Percentiles rank a stretch among this genome's conserved stretches.
These are phyloP conservation scores for Numenius arquata DNA, from an alignment of 2,113 vertebrate species.

Conservation along the genomic window DNA sequence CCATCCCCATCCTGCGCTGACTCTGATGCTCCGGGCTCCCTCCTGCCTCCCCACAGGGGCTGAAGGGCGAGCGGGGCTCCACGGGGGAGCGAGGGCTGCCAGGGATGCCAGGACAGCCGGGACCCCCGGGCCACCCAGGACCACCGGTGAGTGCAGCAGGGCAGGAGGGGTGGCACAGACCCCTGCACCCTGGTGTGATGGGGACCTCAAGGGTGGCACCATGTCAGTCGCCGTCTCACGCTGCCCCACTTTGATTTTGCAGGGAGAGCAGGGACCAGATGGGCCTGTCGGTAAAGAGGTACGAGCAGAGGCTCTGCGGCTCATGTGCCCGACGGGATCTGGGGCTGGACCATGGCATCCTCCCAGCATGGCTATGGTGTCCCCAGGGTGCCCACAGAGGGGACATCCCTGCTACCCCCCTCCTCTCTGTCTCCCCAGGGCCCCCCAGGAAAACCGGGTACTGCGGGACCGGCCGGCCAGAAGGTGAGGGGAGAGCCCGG, in stretches of 20 bases:
- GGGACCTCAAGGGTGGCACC: rapidly evolving
- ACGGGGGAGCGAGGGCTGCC: conserved; percentile 85
- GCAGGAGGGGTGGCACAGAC: rapidly evolving
- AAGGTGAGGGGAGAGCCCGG: conserved; percentile 77
- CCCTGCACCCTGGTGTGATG: rapidly evolving
- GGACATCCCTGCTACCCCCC: background rate
- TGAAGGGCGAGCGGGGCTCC: conserved; percentile 87
- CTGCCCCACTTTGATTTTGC: background rate
- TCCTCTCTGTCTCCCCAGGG: conserved; percentile 76
- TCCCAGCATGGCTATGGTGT: background rate
- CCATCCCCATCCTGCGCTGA: rapidly evolving
- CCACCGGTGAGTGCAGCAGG: conserved; percentile 70
- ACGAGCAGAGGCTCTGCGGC: rapidly evolving
- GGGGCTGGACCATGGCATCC: rapidly evolving
- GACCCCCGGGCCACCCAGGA: conserved; percentile 89
- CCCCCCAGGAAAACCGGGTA: conserved; percentile 79
- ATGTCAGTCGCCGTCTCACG: rapidly evolving
- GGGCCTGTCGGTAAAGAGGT: conserved; percentile 29
- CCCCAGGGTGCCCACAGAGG: background rate
- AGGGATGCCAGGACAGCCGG: conserved; percentile 85
- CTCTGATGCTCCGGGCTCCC: rapidly evolving
- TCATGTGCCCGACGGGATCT: rapidly evolving
- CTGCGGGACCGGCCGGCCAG: conserved; percentile 77
- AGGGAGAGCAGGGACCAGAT: conserved; percentile 81
- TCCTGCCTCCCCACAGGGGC: conserved; percentile 72